A percentile compares a stretch with the other conserved stretches of the same genome.
phyloP scores from a whole-genome alignment of 2,113 vertebrate genomes.

The Eretmochelys imbricata region DNA sequence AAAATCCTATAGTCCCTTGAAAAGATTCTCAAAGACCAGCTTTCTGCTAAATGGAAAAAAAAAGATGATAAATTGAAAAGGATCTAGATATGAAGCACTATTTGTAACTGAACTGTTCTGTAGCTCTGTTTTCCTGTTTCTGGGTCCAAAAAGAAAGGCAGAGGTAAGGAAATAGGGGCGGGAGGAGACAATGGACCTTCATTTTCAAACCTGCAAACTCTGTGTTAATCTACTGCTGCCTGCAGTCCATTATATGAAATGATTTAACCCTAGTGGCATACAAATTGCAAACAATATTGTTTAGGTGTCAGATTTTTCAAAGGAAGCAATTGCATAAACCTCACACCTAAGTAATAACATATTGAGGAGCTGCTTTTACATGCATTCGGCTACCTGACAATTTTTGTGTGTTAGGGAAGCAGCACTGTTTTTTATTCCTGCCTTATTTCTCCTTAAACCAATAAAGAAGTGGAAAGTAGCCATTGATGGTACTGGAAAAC shows the following conservation, averaged over 20 bases:
- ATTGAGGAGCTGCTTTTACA: slow-evolving; percentile 2
- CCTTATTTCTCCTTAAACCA: slow-evolving; percentile 31
- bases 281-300: not conserved
- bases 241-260: not conserved
- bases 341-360: not conserved
- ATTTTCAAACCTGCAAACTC: not conserved
- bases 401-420: not conserved
- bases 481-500: not conserved
- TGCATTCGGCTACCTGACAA: slow-evolving; percentile 28
- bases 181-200: not conserved
- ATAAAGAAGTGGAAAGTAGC: not conserved
- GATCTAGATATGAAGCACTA: not conserved
- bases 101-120: not conserved
- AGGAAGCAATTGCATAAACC: not conserved
- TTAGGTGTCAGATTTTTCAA: not conserved
- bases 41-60: not conserved
- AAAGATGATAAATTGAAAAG: not conserved
- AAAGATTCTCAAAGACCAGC: not conserved
- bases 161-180: not conserved
- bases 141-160: not conserved
- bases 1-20: not conserved
- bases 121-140: not conserved
- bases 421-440: accelerated
- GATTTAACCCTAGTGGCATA: not conserved
- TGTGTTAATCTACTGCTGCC: not conserved